phyloP scores from a whole-genome alignment of 2,797 vertebrate species.

The Myotis planiceps region DNA sequence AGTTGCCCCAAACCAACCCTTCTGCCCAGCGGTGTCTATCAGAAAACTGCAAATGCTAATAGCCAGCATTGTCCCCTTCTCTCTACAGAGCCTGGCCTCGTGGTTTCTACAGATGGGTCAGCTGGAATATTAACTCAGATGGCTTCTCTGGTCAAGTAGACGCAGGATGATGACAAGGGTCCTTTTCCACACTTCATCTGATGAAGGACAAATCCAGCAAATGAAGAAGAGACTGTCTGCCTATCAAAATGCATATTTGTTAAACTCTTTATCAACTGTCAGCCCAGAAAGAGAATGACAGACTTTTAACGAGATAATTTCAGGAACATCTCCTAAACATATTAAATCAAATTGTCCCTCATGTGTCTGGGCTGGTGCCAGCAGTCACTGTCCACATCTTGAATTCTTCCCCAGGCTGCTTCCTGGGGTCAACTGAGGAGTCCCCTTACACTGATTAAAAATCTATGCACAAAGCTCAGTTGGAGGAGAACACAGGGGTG shows the following conservation, averaged over 20 bases:
- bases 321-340: conserved; percentile 67
- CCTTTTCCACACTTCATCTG: conserved; percentile 61
- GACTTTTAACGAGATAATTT: conserved; percentile 77
- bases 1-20: conserved; percentile 38
- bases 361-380: conserved; percentile 42
- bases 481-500: not conserved
- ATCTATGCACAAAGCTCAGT: not conserved
- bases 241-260: conserved; percentile 72
- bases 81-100: not conserved
- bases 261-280: conserved; percentile 74
- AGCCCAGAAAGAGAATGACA: conserved; percentile 54
- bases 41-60: not conserved
- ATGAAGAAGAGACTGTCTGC: conserved; percentile 60
- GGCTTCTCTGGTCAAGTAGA: conserved; percentile 37
- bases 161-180: conserved; percentile 58
- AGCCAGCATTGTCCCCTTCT: not conserved
- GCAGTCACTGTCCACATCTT: conserved; percentile 49
- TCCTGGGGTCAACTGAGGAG: not conserved
- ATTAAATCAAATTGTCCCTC: conserved; percentile 69
- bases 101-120: conserved; percentile 54
- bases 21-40: not conserved
- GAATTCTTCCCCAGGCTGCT: conserved; percentile 48
- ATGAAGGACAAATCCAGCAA: conserved; percentile 68
- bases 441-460: conserved; percentile 16
- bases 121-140: conserved; percentile 63